Evolutionary conservation across 53 echinoderm and acorn worm genomes (phyloP).

Genomic region (Antedon mediterranea): DNA sequence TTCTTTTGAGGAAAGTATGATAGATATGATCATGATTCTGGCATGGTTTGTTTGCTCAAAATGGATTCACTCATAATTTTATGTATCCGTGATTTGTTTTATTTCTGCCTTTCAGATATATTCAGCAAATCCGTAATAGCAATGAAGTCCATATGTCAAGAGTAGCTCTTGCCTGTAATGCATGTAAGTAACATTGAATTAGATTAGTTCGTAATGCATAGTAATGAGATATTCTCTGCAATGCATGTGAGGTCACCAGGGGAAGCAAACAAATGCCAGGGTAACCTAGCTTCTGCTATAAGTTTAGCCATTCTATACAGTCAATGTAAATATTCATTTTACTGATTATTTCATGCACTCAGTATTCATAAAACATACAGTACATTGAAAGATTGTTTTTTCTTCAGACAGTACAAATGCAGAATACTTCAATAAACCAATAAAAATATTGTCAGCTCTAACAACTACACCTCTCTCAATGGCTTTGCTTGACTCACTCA

Average conservation of each 20-base stretch:
- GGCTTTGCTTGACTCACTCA: slow-evolving; percentile 72
- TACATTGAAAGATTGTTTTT: background rate
- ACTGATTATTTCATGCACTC: no score
- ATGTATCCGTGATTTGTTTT: background rate
- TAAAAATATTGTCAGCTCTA: slow-evolving; percentile 33
- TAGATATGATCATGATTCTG: background rate
- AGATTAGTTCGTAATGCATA: no score
- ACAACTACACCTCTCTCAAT: slow-evolving; percentile 66
- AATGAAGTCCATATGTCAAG: slow-evolving; percentile 60
- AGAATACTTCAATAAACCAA: slow-evolving; percentile 52
- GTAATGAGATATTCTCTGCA: no score
- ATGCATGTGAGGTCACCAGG: no score
- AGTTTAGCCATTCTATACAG: no score
- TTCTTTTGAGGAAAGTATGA: no score
- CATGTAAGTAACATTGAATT: slow-evolving; percentile 62
- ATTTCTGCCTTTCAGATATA: slow-evolving; percentile 28
- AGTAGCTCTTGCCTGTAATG: slow-evolving; percentile 82
- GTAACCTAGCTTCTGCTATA: no score
- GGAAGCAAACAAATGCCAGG: no score
- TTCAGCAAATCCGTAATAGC: slow-evolving; percentile 63
- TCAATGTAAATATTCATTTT: no score
- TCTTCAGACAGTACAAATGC: slow-evolving; percentile 58
- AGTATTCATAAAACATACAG: no score
- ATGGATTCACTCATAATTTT: no score
- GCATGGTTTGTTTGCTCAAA: background rate